phyloP scores from a whole-genome alignment of 2,113 vertebrate genomes.

The Mugil cephalus region DNA sequence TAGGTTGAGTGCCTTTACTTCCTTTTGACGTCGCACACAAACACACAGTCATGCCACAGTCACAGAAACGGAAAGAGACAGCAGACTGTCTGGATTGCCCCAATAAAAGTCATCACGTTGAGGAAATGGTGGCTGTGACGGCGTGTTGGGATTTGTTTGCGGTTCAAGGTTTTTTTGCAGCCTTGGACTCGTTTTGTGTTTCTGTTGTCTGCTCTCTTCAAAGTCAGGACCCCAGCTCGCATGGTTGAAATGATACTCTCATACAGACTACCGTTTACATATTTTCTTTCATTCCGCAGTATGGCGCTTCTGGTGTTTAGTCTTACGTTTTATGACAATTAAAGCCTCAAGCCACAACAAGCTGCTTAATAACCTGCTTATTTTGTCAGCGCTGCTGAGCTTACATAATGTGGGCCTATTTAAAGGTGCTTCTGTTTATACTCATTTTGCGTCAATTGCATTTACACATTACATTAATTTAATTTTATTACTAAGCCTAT shows the following conservation, averaged over 20 bases:
- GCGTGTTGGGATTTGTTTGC: conserved; percentile 52
- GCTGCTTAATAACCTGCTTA: background rate
- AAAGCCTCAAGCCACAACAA: background rate
- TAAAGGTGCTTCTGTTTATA: conserved; percentile 13
- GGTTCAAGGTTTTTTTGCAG: conserved; percentile 81
- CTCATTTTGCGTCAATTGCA: conserved; percentile 9
- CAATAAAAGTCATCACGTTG: conserved; percentile 68
- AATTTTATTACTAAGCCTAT: background rate
- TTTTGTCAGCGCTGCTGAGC: background rate
- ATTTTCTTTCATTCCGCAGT: conserved; percentile 1
- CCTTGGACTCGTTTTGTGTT: conserved; percentile 77
- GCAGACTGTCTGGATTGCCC: conserved; percentile 76
- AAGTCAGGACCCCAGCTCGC: conserved; percentile 43
- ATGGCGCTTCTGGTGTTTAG: background rate
- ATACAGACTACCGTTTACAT: background rate
- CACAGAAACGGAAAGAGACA: conserved; percentile 49
- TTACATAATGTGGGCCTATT: conserved; percentile 7
- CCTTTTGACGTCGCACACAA: conserved; percentile 43
- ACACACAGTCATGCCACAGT: conserved; percentile 14
- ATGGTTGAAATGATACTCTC: background rate
- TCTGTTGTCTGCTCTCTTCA: conserved; percentile 69
- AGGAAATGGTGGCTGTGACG: conserved; percentile 60
- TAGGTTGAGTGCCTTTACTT: conserved; percentile 52
- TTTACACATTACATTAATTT: conserved; percentile 15
- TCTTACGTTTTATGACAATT: background rate